Base-by-base conservation (phyloP, 2,113 vertebrate genomes). In the Centropus bengalensis region DNA sequence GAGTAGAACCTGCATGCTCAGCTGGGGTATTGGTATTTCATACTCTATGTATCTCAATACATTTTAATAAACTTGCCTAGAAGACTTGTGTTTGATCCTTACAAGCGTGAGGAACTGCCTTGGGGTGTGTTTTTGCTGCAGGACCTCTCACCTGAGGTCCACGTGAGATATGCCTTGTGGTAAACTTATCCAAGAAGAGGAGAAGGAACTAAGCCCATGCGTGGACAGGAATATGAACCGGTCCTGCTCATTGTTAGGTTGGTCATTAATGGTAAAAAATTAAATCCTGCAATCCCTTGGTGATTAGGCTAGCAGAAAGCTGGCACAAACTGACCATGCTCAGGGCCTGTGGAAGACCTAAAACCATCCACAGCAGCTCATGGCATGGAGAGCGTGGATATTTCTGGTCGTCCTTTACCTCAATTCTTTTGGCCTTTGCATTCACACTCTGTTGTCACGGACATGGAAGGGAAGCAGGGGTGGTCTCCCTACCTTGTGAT, bases 1-100 rank as follows among this genome's bases (percentile, higher is more conserved):
- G 22, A 19, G 56, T 14, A 82, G 7, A 38, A 3, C 13, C 19
- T 62, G 56, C 66, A 21, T 24, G 8, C 47, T 87, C 33, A 60
- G 4, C 49, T 82, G 17, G 4, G 2, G 1, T 24, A 51, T 51
- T 85, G 1, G 0, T 18, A 45, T 17, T 66, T 82, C 55, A 13
- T 21, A 22, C 18, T 16, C 45, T 82, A 24, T 0, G 2, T 30
- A 47, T 11, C 30, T 66, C 67, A 55, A 76, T 75, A 62, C 40
- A 82, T 52, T 10, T 38, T 24, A 89, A 63, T 55, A 59, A 89
- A 67, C 2, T n/a, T 68, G 5, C 19, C 40, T 19, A 40, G 44
- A 62, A 69, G 10, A 23, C 27, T 32, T 75, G 21, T 56, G 12
- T 40, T 71, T 49, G 26, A 36, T 42, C n/a, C 47, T 87, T 47